Conservation (phyloP, 2,888 invertebrate genomes). For the Andrena haemorrhoa region DNA sequence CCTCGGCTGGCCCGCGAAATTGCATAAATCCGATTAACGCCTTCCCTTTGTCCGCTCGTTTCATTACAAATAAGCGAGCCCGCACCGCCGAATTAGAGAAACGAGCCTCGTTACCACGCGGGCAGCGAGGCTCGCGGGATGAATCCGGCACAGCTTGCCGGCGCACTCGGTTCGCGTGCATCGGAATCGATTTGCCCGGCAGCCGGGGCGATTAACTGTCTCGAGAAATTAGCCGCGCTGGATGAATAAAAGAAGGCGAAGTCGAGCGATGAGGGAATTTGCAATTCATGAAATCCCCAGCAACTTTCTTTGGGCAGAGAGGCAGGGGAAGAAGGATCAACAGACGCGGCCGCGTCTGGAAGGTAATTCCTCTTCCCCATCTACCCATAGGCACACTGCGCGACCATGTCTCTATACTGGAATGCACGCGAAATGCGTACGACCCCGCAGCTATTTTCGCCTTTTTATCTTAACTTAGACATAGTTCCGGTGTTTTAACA, state of each 20-base stretch:
- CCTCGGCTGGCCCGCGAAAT: conserved; percentile 8
- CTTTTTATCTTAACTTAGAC: no score
- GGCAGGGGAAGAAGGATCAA: neutral
- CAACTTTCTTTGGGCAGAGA: neutral
- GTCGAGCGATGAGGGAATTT: conserved; percentile 41
- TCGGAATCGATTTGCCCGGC: conserved; percentile 8
- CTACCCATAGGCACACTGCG: no score
- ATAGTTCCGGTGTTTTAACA: no score
- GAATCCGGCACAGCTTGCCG: neutral
- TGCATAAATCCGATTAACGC: conserved; percentile 27
- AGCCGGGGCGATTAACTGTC: conserved; percentile 20
- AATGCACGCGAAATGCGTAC: no score
- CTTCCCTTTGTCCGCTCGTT: neutral
- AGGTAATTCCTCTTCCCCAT: no score
- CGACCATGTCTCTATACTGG: no score
- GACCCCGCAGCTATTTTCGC: no score
- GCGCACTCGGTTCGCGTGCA: neutral
- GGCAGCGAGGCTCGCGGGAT: neutral
- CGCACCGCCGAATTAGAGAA: neutral
- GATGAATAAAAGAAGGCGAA: conserved; percentile 51
- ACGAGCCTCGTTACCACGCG: conserved; percentile 2
- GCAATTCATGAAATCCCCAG: conserved; percentile 37
- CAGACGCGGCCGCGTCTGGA: no score
- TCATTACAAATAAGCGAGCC: conserved; percentile 8
- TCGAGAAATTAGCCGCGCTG: conserved; percentile 41